These are phyloP conservation scores for Tachycineta bicolor DNA, from an alignment of 2,113 vertebrate genomes.

Conservation along the genomic window DNA sequence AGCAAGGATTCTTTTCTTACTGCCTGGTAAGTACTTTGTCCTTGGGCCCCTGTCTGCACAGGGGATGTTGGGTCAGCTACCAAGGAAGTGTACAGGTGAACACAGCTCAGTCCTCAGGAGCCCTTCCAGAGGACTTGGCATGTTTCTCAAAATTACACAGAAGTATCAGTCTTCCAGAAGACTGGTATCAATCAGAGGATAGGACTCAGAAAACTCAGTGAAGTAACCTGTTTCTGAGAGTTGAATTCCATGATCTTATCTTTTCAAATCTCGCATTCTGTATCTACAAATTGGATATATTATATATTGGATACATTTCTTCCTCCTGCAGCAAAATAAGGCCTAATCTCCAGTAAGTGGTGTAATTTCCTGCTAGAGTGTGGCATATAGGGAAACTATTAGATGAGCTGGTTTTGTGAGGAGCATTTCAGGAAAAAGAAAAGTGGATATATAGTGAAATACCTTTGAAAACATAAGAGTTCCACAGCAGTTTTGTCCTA, in stretches of 20 bases:
- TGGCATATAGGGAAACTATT: neutral
- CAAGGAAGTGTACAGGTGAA: neutral
- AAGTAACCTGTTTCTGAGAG: neutral
- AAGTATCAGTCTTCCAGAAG: neutral
- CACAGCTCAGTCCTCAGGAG: neutral
- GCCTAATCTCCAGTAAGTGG: neutral
- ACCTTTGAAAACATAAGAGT: neutral
- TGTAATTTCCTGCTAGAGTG: neutral
- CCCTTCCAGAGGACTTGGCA: neutral
- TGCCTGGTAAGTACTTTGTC: neutral
- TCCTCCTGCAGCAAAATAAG: neutral
- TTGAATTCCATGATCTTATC: neutral
- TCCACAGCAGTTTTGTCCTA: neutral
- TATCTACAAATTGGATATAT: neutral
- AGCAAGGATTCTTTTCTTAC: neutral
- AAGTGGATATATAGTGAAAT: neutral
- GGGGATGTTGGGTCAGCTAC: neutral
- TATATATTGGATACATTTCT: neutral
- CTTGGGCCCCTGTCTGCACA: neutral
- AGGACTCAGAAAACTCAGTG: neutral
- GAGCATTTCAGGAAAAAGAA: neutral
- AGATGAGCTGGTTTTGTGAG: neutral
- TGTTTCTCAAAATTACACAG: neutral
- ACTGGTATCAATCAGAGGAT: neutral
- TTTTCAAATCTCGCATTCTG: neutral